These are phyloP conservation scores for Ivindomyrus marchei DNA, from an alignment of 2,113 vertebrate species.

Conservation along the genomic window DNA sequence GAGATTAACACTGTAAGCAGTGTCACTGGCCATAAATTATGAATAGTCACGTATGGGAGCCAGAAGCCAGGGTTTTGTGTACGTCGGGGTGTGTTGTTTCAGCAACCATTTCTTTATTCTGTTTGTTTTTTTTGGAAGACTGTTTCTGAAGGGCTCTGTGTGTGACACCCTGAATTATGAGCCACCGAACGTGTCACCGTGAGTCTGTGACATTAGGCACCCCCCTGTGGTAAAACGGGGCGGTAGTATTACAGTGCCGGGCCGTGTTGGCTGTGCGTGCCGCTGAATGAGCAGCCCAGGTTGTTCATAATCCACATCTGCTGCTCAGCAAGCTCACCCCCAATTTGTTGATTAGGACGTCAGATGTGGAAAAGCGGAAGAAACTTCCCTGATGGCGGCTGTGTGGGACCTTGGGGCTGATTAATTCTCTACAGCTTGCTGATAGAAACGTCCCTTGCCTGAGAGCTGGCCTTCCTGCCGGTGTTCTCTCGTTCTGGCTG, in stretches of 20 bases:
- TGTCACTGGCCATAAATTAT: not conserved
- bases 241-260: not conserved
- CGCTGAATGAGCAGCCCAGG: not conserved
- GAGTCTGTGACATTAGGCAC: not conserved
- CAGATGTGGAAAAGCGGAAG: not conserved
- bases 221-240: not conserved
- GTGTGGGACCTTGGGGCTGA: not conserved
- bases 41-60: not conserved
- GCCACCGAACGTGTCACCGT: not conserved
- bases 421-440: not conserved
- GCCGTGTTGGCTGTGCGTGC: not conserved
- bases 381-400: not conserved
- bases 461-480: not conserved
- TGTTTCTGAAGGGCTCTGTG: not conserved
- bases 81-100: not conserved
- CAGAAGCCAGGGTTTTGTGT: not conserved
- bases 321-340: not conserved
- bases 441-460: not conserved
- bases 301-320: not conserved
- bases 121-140: not conserved
- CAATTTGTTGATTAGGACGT: not conserved
- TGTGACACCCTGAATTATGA: not conserved
- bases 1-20: not conserved
- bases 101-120: not conserved
- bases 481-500: not conserved